A percentile compares a stretch with the other conserved stretches of the same genome.
phyloP scores from a whole-genome alignment of 2,797 vertebrate species.

The Mormyrus proboscirostris region DNA sequence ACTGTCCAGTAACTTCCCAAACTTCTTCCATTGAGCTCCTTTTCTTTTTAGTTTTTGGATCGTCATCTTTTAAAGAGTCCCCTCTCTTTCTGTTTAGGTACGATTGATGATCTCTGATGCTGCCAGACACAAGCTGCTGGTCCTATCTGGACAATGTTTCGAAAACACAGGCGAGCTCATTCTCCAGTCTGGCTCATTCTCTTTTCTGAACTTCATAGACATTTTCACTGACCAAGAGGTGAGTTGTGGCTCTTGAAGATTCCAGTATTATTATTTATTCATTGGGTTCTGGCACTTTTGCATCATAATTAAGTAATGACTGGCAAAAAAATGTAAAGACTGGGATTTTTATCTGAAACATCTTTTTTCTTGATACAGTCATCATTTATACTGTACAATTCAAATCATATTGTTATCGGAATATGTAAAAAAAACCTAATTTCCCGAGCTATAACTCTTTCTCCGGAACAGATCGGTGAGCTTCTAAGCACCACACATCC shows the following conservation, averaged over 20 bases:
- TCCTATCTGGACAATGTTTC: constrained; percentile 88
- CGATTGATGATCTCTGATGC: constrained; percentile 92
- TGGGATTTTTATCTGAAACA: not conserved
- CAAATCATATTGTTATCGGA: not conserved
- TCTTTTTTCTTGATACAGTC: not conserved
- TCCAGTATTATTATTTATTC: not conserved
- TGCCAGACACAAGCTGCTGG: constrained; percentile 86
- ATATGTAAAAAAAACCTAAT: constrained; percentile 3
- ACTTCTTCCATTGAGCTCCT: not conserved
- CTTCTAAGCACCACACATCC: constrained; percentile 90
- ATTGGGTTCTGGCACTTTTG: not conserved
- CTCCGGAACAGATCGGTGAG: constrained; percentile 78
- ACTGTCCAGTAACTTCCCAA: not conserved
- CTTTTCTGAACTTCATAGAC: constrained; percentile 93
- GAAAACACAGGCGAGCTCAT: constrained; percentile 93
- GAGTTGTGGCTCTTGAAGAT: constrained; percentile 29
- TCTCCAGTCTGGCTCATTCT: constrained; percentile 93
- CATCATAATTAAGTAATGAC: not conserved
- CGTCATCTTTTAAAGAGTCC: not conserved
- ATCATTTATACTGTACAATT: not conserved
- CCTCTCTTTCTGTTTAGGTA: constrained; percentile 56
- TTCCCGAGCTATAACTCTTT: not conserved
- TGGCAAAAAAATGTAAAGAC: not conserved
- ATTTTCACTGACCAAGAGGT: constrained; percentile 98
- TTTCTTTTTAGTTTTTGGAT: not conserved